Base-by-base conservation (phyloP, 1,140 invertebrate genomes). In the Trichomalopsis sarcophagae region DNA sequence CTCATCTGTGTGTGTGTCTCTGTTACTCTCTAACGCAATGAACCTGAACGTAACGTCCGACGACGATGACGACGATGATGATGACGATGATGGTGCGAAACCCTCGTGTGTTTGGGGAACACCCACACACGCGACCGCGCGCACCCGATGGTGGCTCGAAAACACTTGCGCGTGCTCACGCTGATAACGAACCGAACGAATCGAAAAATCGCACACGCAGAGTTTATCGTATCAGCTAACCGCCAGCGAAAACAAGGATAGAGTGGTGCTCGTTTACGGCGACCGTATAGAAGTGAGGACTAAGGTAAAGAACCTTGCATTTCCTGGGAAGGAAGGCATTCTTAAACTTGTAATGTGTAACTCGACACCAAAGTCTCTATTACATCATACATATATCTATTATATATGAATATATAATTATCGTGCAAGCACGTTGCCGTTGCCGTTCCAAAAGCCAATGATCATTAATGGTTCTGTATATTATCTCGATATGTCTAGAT, bases 281-380 rank as follows among this genome's bases (percentile, higher is more conserved):
- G 94, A 94, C 91, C 94, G 94, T 93, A 94, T 94, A 90, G 92
- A 94, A 94, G 93, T 94, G 86, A 92, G 93, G 87, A 91, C 92
- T 90, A 94, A 94, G 85, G 85, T 86, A 86, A 86, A 76, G 36
- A 81, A 27, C n/a, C 36, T 17, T 71, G 30, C 23, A 40, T 80
- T 75, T 82, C 21, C 17, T 76, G 27, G 78, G 71, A 68, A 62
- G 44, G 47, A 27, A 47, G 5, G 17, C 17, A 73, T 73, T 71
- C 23, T 71, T 30, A 80, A 69, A 69, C n/a, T 44, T 75, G 33
- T 40, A 44, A 14, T n/a, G 40, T 77, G 14, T 71, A 71, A 33
- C 27, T 36, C 40, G 40, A 66, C 77, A 79, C 44, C 21, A 33
- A 75, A 44, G 30, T 30, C 17, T 75, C 21, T 73, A 36, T 68